Base-by-base conservation (phyloP, 2,113 vertebrate genomes). In the Odontophorus gujanensis region DNA sequence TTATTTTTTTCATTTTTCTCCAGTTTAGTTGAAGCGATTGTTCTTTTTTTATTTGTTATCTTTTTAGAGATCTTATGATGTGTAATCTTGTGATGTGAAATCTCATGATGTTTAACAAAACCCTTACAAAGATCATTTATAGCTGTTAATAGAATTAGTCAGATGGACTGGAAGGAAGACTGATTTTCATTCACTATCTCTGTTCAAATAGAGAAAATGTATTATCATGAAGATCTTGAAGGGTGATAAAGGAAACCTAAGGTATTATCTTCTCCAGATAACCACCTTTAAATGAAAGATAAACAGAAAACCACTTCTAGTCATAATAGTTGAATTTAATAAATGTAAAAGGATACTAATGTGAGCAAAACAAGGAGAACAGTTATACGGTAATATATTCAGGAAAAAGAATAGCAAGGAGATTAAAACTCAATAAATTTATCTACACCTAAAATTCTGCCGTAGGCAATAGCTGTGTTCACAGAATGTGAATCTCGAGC, bases 391-490 rank as follows among this genome's bases (percentile, higher is more conserved):
- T 28, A 67, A 92, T 14, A 4, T 78, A 59, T 38, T 73, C 12
- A 63, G n/a, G 61, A 67, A 84, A 89, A 92, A 77, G 5, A 66
- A 86, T 80, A 71, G 3, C 1, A 5, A 78, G 14, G 28, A 87
- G 72, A 89, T 63, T 72, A 74, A 57, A 89, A 81, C 20, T 58
- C 34, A 75, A 30, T 20, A 11, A 71, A 78, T 79, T 25, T 75
- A 50, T 63, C 50, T 78, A 63, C 50, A 74, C 17, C 2, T 4
- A 81, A 86, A 61, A 77, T n/a, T 89, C 45, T 78, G 42, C 85
- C 45, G 18, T 12, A 42, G 47, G 85, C 42, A 75, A 36, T 21
- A n/a, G 3, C 42, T 89, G 6, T 69, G 19, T 86, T 71, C 89
- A 83, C 20, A 78, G 45, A 73, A 26, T 81, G 30, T 62, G 28